Base-by-base conservation (phyloP, 2,888 invertebrate genomes). In the Trissolcus brochymenae region DNA sequence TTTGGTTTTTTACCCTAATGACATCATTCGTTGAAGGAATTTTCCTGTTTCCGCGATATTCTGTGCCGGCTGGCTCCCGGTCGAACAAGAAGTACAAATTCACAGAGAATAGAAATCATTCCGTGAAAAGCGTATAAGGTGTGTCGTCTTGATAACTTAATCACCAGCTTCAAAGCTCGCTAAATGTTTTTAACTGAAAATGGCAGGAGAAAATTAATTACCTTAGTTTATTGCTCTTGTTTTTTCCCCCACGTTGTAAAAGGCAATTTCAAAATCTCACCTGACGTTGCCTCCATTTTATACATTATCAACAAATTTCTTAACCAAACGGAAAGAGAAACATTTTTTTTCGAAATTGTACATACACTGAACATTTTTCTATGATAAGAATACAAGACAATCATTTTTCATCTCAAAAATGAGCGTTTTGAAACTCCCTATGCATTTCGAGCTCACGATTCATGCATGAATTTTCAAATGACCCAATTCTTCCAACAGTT, bases 171-270 rank as follows among this genome's bases (percentile, higher is more conserved):
- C 41, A 41, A 56, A 61, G 49, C 41, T 40, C 54, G 35, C 51
- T 54, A 61, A 46, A 16, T 46, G 46, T 46, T 46, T 46, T 16
- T 1, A 46, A 59, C 65, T 51, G 9, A 29, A 16, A 55, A 25
- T 53, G 57, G 40, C 65, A 59, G 72, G 64, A 65, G 65, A 65
- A 72, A 72, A 64, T 64, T 72, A 59, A 72, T 72, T 54, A 17
- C 21, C 13, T 29, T 16, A 46, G 16, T n/a, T 16, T 46, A 46
- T 46, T 16, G n/a, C 46, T 46, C 46, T 9, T 35, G 35, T 35
- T 35, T 35, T 35, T 35, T 29, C 4, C 6, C 35, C 35, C 2
- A 2, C 1, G 6, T 11, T 35, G 35, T 35, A 11, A 35, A 35
- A 35, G 35, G 35, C 11, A 35, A 35, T 35, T 35, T 35, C 35